Evolutionary conservation across 2,113 vertebrate genomes (phyloP).

Genomic region (Lagopus muta): DNA sequence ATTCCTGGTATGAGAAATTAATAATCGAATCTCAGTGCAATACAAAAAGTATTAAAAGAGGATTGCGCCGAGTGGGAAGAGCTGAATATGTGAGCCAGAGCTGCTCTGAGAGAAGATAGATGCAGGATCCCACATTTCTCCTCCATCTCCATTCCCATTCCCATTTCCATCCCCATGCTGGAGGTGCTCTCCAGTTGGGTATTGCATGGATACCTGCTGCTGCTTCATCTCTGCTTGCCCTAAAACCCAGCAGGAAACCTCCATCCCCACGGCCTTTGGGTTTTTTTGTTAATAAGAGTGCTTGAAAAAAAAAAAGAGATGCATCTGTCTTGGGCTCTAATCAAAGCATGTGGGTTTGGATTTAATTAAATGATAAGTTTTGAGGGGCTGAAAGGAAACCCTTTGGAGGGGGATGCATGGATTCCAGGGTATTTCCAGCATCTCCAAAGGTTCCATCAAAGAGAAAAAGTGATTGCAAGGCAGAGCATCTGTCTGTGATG

Average conservation of each 20-base stretch:
- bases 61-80: background rate
- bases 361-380: background rate
- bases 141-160: background rate
- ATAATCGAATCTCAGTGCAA: background rate
- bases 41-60: background rate
- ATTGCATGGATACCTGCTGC: background rate
- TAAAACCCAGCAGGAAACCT: rapidly evolving
- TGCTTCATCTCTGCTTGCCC: background rate
- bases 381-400: background rate
- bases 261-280: rapidly evolving
- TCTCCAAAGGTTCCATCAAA: background rate
- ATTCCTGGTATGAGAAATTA: background rate
- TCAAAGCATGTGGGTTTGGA: background rate
- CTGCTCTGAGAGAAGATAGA: background rate
- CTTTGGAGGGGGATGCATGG: background rate
- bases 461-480: background rate
- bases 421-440: background rate
- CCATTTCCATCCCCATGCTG: rapidly evolving
- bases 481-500: background rate
- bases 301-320: background rate
- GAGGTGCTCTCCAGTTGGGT: background rate
- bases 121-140: background rate
- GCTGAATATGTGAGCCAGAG: background rate
- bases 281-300: background rate
- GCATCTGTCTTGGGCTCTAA: background rate